Percentiles rank a stretch among this genome's conserved stretches.
Evolutionary conservation across 1,140 invertebrate genomes (phyloP).

Genomic region (Matsumurasca onukii): DNA sequence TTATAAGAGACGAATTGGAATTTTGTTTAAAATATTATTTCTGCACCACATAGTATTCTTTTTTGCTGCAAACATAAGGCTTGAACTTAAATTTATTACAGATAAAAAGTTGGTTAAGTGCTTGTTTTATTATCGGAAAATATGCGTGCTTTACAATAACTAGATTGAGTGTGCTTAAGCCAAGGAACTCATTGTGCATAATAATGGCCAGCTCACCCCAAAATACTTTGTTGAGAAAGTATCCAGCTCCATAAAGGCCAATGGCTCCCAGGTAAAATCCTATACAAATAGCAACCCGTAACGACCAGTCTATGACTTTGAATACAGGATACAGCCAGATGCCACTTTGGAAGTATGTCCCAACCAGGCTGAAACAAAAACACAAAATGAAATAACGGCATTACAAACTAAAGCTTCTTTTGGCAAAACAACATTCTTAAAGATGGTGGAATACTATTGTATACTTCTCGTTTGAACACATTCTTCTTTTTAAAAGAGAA

Average conservation of each 20-base stretch:
- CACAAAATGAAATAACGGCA: too few relatives aligned
- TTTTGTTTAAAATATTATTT: too few relatives aligned
- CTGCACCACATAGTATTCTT: too few relatives aligned
- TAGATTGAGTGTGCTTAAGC: too few relatives aligned
- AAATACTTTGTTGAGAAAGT: slow-evolving; percentile 59
- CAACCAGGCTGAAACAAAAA: slow-evolving; percentile 60
- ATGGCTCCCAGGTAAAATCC: slow-evolving; percentile 56
- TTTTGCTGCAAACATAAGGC: too few relatives aligned
- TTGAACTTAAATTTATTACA: too few relatives aligned
- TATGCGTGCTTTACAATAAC: too few relatives aligned
- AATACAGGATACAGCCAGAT: slow-evolving; percentile 86
- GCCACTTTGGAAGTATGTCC: slow-evolving; percentile 68
- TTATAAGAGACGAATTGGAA: too few relatives aligned
- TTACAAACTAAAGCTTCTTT: not conserved
- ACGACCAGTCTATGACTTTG: slow-evolving; percentile 65
- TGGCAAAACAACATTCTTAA: not conserved
- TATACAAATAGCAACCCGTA: slow-evolving; percentile 65
- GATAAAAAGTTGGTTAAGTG: too few relatives aligned
- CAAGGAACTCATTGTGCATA: too few relatives aligned
- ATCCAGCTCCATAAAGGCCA: slow-evolving; percentile 65
- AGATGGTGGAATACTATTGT: not conserved
- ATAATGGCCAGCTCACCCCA: slow-evolving; percentile 62
- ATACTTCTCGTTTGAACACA: slow-evolving; percentile 26
- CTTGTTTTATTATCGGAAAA: too few relatives aligned
- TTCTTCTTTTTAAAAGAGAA: slow-evolving; percentile 28